phyloP scores from a whole-genome alignment of 1,140 invertebrate species.

The Pygmarrhopalites habei region DNA sequence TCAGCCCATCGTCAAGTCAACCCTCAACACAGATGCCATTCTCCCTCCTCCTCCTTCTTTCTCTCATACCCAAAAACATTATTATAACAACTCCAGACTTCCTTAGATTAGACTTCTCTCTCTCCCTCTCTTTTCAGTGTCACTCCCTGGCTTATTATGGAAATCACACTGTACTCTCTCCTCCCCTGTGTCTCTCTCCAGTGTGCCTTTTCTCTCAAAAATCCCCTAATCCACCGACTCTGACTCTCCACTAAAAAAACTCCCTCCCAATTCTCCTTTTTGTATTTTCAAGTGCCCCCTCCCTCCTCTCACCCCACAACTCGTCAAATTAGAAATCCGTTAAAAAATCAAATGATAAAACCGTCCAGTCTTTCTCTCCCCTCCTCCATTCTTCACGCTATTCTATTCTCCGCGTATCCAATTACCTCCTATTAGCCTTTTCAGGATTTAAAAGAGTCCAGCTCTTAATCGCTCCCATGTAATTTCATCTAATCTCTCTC shows the following conservation, averaged over 20 bases:
- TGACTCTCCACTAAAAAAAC: background rate
- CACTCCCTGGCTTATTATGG: slow-evolving; percentile 21
- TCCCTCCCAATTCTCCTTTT: too few relatives aligned
- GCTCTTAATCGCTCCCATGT: background rate
- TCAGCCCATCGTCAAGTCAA: slow-evolving; percentile 35
- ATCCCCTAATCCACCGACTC: slow-evolving; percentile 1
- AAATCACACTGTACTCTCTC: slow-evolving; percentile 30
- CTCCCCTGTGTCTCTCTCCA: too few relatives aligned
- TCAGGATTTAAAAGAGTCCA: too few relatives aligned
- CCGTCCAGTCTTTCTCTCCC: background rate
- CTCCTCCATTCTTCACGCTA: slow-evolving; percentile 8
- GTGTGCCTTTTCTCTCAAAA: background rate
- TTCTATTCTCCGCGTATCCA: background rate
- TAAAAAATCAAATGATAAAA: slow-evolving; percentile 11
- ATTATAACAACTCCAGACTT: slow-evolving; percentile 5
- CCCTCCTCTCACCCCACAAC: slow-evolving; percentile 3
- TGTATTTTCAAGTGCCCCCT: too few relatives aligned
- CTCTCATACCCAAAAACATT: slow-evolving; percentile 1
- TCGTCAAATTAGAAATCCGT: slow-evolving; percentile 11
- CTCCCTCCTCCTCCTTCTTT: background rate
- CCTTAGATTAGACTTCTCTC: background rate
- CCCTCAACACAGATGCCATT: slow-evolving; percentile 24
- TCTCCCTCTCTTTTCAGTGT: too few relatives aligned
- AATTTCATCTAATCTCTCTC: background rate
- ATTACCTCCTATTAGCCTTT: too few relatives aligned